Evolutionary conservation across 1,140 invertebrate genomes (phyloP).

Genomic region (Popillia japonica): DNA sequence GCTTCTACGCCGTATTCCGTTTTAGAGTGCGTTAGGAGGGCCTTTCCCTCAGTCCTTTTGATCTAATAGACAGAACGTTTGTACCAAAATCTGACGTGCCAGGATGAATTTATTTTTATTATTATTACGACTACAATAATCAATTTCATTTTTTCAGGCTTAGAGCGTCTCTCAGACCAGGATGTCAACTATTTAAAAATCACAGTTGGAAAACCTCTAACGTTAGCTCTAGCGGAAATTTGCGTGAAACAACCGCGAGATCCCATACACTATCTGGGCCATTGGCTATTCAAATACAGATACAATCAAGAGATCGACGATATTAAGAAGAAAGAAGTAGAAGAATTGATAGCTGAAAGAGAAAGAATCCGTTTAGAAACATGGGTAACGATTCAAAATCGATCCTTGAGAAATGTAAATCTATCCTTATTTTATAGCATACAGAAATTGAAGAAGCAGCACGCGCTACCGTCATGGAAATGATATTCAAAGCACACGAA

Average conservation of each 20-base stretch:
- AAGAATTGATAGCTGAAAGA: slow-evolving; percentile 52
- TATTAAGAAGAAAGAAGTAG: slow-evolving; percentile 50
- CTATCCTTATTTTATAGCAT: not conserved
- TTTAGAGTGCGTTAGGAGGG: no score
- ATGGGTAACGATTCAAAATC: slow-evolving; percentile 55
- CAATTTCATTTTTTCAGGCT: no score
- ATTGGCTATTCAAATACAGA: slow-evolving; percentile 60
- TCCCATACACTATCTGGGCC: slow-evolving; percentile 60
- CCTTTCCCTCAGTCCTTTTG: no score
- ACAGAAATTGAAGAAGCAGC: slow-evolving; percentile 51
- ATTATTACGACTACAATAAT: no score
- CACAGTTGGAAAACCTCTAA: slow-evolving; percentile 55
- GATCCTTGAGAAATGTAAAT: no score
- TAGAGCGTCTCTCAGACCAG: no score
- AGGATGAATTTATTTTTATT: no score
- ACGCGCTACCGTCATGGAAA: slow-evolving; percentile 50
- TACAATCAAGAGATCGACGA: slow-evolving; percentile 58
- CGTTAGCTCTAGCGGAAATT: slow-evolving; percentile 59
- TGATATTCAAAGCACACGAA: slow-evolving; percentile 53
- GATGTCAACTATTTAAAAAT: slow-evolving; percentile 58
- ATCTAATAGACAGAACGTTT: no score
- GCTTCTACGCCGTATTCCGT: no score
- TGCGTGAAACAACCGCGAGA: slow-evolving; percentile 56
- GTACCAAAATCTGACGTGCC: no score
- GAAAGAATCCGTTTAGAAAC: slow-evolving; percentile 50